Percentiles rank a stretch among this genome's conserved stretches.
These are phyloP conservation scores for Dione juno DNA, from an alignment of 2,888 invertebrate species.

Conservation along the genomic window DNA sequence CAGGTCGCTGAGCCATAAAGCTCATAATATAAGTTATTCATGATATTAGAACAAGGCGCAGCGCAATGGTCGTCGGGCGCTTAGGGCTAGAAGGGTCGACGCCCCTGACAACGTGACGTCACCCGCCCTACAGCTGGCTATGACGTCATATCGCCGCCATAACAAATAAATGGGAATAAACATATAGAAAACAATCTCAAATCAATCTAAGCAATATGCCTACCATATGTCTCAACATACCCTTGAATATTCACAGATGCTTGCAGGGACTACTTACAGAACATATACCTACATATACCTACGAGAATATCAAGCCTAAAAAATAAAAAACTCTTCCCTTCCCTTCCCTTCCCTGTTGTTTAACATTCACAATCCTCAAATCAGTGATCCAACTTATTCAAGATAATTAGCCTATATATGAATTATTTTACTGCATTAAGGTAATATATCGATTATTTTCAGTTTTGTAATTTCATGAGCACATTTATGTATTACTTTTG, in stretches of 20 bases:
- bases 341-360: background rate
- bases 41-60: slow-evolving; percentile 63
- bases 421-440: background rate
- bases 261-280: background rate
- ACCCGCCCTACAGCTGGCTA: slow-evolving; percentile 80
- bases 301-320: too few species aligned
- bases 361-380: background rate
- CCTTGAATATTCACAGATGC: slow-evolving; percentile 25
- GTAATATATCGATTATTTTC: background rate
- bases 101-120: slow-evolving; percentile 76
- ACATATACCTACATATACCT: background rate
- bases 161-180: slow-evolving; percentile 62
- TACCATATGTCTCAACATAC: slow-evolving; percentile 65
- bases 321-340: too few species aligned
- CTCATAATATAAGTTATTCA: slow-evolving; percentile 74
- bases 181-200: slow-evolving; percentile 67
- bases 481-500: slow-evolving; percentile 9
- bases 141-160: slow-evolving; percentile 73
- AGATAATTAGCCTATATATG: background rate
- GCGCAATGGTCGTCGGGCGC: slow-evolving; percentile 56
- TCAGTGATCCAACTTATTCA: background rate
- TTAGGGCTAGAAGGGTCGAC: slow-evolving; percentile 71
- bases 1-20: slow-evolving; percentile 69
- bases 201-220: slow-evolving; percentile 58
- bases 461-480: background rate